Conservation (phyloP, 2,888 invertebrate genomes). For the Merodon equestris region DNA sequence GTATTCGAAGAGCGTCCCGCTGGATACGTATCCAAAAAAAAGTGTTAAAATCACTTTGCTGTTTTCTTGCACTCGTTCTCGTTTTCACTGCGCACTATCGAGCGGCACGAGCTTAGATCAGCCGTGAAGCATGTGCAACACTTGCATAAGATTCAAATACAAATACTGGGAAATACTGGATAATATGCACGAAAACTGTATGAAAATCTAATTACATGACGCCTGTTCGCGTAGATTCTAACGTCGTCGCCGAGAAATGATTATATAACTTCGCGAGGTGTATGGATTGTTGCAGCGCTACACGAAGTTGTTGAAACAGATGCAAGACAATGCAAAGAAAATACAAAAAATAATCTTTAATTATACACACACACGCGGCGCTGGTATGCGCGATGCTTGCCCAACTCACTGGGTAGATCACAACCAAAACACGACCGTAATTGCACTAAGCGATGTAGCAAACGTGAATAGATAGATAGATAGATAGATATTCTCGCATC, state of each 20-base stretch:
- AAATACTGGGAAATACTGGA: slow-evolving; percentile 22
- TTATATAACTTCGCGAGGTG: slow-evolving; percentile 46
- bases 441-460: slow-evolving; percentile 46
- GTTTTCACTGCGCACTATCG: slow-evolving; percentile 48
- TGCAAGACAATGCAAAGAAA: slow-evolving; percentile 59
- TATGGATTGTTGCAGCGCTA: slow-evolving; percentile 2
- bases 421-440: slow-evolving; percentile 56
- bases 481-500: slow-evolving; percentile 7
- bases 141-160: slow-evolving; percentile 47
- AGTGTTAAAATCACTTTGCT: too few species aligned
- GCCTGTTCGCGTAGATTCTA: slow-evolving; percentile 49
- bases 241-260: slow-evolving; percentile 40
- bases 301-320: slow-evolving; percentile 26
- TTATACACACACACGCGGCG: slow-evolving; percentile 38
- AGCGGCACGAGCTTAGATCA: slow-evolving; percentile 49
- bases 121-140: slow-evolving; percentile 58
- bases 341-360: slow-evolving; percentile 43
- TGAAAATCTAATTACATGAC: slow-evolving; percentile 55
- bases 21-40: too few species aligned
- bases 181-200: neutral
- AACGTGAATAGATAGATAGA: slow-evolving; percentile 8
- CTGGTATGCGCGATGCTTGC: slow-evolving; percentile 3
- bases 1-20: too few species aligned
- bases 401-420: slow-evolving; percentile 33
- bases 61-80: slow-evolving; percentile 4